These are phyloP conservation scores for Microtus ochrogaster DNA, from an alignment of 2,113 vertebrate species.

Conservation along the genomic window DNA sequence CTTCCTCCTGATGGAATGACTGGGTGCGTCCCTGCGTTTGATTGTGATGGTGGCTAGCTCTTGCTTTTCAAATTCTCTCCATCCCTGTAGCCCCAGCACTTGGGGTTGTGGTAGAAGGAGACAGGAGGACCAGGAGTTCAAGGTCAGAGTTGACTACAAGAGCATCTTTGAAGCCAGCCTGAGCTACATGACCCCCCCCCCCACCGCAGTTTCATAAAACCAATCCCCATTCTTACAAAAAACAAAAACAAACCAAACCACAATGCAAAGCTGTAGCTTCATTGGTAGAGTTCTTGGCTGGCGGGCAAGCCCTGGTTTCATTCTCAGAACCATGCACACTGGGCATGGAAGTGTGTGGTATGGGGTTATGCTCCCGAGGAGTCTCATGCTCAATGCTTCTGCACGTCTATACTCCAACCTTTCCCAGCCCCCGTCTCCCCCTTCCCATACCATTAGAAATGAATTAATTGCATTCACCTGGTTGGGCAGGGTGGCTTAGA, in stretches of 20 bases:
- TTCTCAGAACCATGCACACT: neutral
- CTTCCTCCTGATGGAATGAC: rapidly evolving
- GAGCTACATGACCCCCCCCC: neutral
- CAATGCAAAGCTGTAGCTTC: neutral
- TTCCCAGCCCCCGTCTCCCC: neutral
- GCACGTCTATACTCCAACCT: neutral
- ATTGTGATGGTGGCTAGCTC: neutral
- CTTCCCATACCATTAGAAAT: neutral
- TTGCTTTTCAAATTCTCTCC: neutral
- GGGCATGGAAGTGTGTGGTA: neutral
- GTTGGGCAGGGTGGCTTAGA: neutral
- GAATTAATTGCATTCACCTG: neutral
- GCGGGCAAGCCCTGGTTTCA: neutral
- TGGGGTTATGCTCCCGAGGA: neutral
- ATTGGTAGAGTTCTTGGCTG: neutral
- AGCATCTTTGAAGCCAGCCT: neutral
- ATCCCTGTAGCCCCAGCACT: too few species aligned
- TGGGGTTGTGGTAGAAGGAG: too few species aligned
- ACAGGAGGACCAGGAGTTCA: neutral
- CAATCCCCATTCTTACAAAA: neutral
- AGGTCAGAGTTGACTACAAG: too few species aligned
- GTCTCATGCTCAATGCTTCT: neutral
- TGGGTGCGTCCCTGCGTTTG: neutral
- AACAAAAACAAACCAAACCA: neutral
- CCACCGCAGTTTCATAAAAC: neutral